phyloP scores from a whole-genome alignment of 2,888 invertebrate species.

The Tridacna gigas region DNA sequence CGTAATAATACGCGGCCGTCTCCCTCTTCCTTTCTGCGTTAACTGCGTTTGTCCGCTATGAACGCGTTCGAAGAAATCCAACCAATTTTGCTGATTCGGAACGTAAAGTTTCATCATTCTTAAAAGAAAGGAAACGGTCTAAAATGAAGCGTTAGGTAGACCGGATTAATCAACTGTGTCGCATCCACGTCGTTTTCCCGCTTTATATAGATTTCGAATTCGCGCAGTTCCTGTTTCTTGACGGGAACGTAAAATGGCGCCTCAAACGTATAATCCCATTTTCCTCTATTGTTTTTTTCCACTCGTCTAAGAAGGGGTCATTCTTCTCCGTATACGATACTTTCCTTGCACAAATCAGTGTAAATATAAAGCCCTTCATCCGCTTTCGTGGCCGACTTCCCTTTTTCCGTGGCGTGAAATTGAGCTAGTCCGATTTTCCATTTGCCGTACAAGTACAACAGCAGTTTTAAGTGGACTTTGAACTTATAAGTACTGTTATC shows the following conservation, averaged over 20 bases:
- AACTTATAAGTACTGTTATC: slow-evolving; percentile 28
- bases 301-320: slow-evolving; percentile 18
- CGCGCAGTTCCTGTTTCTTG: slow-evolving; percentile 26
- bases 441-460: slow-evolving; percentile 19
- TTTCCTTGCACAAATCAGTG: slow-evolving; percentile 33
- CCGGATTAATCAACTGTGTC: slow-evolving; percentile 37
- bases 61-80: slow-evolving; percentile 51
- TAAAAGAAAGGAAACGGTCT: slow-evolving; percentile 44
- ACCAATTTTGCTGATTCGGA: slow-evolving; percentile 59
- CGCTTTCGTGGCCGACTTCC: slow-evolving; percentile 20
- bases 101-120: slow-evolving; percentile 55
- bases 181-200: slow-evolving; percentile 10
- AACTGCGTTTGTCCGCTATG: slow-evolving; percentile 33
- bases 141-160: slow-evolving; percentile 53
- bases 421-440: slow-evolving; percentile 35
- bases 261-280: slow-evolving; percentile 25
- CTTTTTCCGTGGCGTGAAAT: slow-evolving; percentile 30
- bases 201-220: slow-evolving; percentile 60
- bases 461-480: slow-evolving; percentile 27
- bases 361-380: slow-evolving; percentile 20
- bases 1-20: slow-evolving; percentile 33
- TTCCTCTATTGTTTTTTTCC: slow-evolving; percentile 15
- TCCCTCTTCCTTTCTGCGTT: slow-evolving; percentile 40
- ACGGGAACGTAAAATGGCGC: slow-evolving; percentile 46
- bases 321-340: slow-evolving; percentile 35